Base-by-base conservation (phyloP, 2,888 invertebrate species). In the Trypoxylon attenuatum region DNA sequence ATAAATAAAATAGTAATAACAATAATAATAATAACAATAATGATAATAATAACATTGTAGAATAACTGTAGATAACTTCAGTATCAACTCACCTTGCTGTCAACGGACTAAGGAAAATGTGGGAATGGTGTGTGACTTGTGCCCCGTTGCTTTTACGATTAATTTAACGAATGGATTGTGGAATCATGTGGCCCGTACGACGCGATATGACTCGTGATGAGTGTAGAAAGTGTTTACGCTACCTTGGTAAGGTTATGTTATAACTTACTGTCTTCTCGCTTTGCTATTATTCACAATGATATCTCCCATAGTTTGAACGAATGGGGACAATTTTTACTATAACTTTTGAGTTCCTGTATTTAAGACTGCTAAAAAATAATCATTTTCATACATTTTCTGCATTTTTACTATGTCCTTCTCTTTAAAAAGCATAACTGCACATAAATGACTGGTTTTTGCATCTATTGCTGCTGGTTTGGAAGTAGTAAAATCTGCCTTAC, bases 181-280 rank as follows among this genome's bases (percentile, higher is more conserved):
- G 25, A 84, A 82, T 59, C 71, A 90, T 89, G 90, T 91, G 91
- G 93, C 94, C 94, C 73, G 89, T 91, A 88, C 89, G 93, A 72
- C 89, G 94, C 78, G 94, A 96, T 89, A 92, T 96, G 92, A 93
- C 94, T 81, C 92, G 92, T 86, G 96, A 96, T 88, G 96, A 97
- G 88, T 96, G 95, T 88, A 93, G 94, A 88, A 92, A 94, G 84
- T 92, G 93, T 89, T 91, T 97, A 85, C 91, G 97, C 84, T 93
- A 94, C 89, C 91, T 96, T 84, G 95, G 95, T 95, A 91, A 87
- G 85, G 82, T 83, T 85, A 86, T 81, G 79, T 77, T 25, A 43
- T 49, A 19, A 21, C 49, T 45, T 47, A 65, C 54, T 60, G 33
- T 60, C 58, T 59, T 46, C 56, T 58, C 29, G 10, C 15, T 25